Evolutionary conservation across 2,888 invertebrate species (phyloP).

Genomic region (Parasteatoda lunata): DNA sequence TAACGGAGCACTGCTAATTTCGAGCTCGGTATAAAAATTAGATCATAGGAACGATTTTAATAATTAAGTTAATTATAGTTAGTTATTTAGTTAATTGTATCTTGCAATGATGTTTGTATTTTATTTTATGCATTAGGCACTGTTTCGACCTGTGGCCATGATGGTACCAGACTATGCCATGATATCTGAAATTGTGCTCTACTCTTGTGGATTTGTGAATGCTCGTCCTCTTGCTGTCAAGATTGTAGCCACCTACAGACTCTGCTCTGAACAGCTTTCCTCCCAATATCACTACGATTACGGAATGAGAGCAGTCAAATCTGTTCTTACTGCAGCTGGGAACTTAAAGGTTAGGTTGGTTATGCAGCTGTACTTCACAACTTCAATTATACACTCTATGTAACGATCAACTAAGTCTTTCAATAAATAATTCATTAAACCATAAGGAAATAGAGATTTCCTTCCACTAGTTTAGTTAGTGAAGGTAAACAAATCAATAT

Average conservation of each 20-base stretch:
- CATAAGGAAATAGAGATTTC: no score
- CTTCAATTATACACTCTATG: no score
- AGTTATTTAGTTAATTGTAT: no score
- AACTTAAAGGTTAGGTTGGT: conserved; percentile 75
- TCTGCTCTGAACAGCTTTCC: conserved; percentile 76
- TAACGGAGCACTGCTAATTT: no score
- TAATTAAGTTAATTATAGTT: no score
- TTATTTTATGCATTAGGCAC: conserved; percentile 71
- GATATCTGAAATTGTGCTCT: conserved; percentile 76
- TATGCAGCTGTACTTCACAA: background rate
- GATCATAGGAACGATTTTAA: no score
- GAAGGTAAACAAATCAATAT: no score
- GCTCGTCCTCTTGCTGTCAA: conserved; percentile 76
- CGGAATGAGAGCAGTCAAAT: conserved; percentile 77
- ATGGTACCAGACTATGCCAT: conserved; percentile 77
- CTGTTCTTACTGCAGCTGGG: conserved; percentile 76
- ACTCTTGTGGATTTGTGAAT: conserved; percentile 76
- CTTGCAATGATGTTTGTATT: background rate
- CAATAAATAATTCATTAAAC: no score
- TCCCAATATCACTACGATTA: conserved; percentile 77
- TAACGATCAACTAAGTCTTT: no score
- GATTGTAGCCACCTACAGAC: conserved; percentile 76
- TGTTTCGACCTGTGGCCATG: conserved; percentile 76
- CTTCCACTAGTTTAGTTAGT: no score
- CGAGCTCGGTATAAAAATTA: no score